Percentiles rank a stretch among this genome's conserved stretches.
These are phyloP conservation scores for Erythrocercus mccallii DNA, from an alignment of 2,113 vertebrate genomes.

Conservation along the genomic window DNA sequence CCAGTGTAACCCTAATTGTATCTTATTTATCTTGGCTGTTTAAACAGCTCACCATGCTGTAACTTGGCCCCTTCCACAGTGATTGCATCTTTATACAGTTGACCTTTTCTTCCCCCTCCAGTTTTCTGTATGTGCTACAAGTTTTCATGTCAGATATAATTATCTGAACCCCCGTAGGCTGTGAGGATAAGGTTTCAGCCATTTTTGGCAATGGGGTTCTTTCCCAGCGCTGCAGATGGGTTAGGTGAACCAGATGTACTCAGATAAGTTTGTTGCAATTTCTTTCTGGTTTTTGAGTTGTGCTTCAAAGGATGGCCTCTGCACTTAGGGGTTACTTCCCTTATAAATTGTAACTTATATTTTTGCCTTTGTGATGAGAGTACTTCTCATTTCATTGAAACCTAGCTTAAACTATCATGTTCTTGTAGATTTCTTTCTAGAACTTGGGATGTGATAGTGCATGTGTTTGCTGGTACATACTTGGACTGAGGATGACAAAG, in stretches of 20 bases:
- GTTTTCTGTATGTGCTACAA: constrained; percentile 60
- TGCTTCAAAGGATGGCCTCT: constrained; percentile 52
- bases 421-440: not conserved
- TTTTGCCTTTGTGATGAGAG: not conserved
- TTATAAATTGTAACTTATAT: not conserved
- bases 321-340: not conserved
- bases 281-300: constrained; percentile 17
- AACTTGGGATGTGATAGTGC: not conserved
- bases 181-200: constrained; percentile 62
- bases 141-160: constrained; percentile 68
- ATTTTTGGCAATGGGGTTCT: constrained; percentile 56
- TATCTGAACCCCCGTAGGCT: constrained; percentile 64
- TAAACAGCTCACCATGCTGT: constrained; percentile 42
- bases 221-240: constrained; percentile 58
- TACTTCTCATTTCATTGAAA: constrained; percentile 3
- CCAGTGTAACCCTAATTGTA: constrained; percentile 53
- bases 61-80: constrained; percentile 45
- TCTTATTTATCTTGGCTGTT: constrained; percentile 62
- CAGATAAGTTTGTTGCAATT: constrained; percentile 53
- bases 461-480: not conserved
- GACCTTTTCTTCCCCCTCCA: constrained; percentile 58
- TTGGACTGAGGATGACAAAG: not conserved
- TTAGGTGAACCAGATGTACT: constrained; percentile 64
- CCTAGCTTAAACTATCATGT: not conserved
- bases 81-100: constrained; percentile 62